Base-by-base conservation (phyloP, 2,888 invertebrate species). In the Lycia hirtaria region DNA sequence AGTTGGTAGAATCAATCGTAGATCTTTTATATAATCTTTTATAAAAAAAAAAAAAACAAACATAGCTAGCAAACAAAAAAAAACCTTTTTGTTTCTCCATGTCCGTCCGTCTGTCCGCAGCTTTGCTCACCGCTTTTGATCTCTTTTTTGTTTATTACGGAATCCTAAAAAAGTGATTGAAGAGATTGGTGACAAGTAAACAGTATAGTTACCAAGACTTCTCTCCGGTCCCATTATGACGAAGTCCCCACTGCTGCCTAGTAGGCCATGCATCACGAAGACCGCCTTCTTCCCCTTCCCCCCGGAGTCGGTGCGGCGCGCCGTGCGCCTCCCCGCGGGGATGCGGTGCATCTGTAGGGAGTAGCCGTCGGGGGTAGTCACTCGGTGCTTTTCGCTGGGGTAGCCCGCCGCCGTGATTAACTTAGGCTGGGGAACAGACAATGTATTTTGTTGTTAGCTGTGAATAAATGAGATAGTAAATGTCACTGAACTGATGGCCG, bases 211-310 rank as follows among this genome's bases (percentile, higher is more conserved):
- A 94, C 95, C 93, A 20, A 96, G 80, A 67, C 95, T 94, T 67
- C 93, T 93, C 52, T 93, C 89, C 0, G 94, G 95, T 0, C 94
- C 94, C 90, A 95, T 95, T 57, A 95, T 91, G 4, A 96, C 85
- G 92, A 95, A 96, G 73, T 95, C 94, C 0, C 94, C 93, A 4
- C 95, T 94, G 67, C 94, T 93, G 1, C 94, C 94, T 3, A 94
- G 68, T 0, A 96, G 76, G 0, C 96, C 94, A 61, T 94, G 94
- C 56, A 93, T 83, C 4, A 94, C 63, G 5, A 94, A 75, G 2
- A 94, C 84, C 0, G 85, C 82, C 52, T 76, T 83, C 72, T 88
- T 87, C 33, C 82, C 87, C 64, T 85, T 87, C 7, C 75, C 73
- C 1, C 58, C 66, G 0, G 69, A 69, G 1, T 72, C 68, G 1